Base-by-base conservation (phyloP, 2,888 invertebrate genomes). In the Drosophila mercatorum region DNA sequence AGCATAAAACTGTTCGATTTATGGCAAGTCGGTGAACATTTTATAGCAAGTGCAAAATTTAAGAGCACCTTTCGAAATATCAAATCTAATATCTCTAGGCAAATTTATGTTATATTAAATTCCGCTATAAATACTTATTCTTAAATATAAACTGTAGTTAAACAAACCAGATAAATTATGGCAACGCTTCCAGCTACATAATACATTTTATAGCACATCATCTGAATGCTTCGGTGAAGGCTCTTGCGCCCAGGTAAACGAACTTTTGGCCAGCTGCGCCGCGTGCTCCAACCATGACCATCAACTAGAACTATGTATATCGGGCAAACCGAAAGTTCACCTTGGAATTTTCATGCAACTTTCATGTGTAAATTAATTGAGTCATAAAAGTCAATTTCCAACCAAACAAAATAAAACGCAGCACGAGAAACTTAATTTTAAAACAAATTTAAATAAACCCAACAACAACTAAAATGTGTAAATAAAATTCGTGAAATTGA, bases 271-370 rank as follows among this genome's bases (percentile, higher is more conserved):
- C 66, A 75, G 65, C 69, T 65, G 65, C 36, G 61, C 59, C 31
- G 36, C 43, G 40, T 7, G 60, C 14, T 38, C 17, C 51, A 70
- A 66, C 73, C 82, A 68, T 82, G 85, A 82, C 77, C 82, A 82
- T 66, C 56, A 75, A 84, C 55, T 76, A 58, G 68, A 68, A 61
- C 62, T 66, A 65, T 17, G 17, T 17, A 17, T 56, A 65, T 70
- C 36, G 64, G 53, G 40, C 53, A 17, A 34, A 22, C 52, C 44
- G 8, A 49, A 43, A 55, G 63, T 68, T 71, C 44, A 72, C 83
- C 86, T 78, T 82, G 88, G 71, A 74, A 75, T 74, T 73, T 74
- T 67, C 69, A 75, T 80, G 69, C 69, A 85, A 83, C 69, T 78
- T 75, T 78, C 71, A 55, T 47, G 72, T 72, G 83, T 78, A 76